Conservation (phyloP, 2,797 vertebrate species). For the Lagodon rhomboides region DNA sequence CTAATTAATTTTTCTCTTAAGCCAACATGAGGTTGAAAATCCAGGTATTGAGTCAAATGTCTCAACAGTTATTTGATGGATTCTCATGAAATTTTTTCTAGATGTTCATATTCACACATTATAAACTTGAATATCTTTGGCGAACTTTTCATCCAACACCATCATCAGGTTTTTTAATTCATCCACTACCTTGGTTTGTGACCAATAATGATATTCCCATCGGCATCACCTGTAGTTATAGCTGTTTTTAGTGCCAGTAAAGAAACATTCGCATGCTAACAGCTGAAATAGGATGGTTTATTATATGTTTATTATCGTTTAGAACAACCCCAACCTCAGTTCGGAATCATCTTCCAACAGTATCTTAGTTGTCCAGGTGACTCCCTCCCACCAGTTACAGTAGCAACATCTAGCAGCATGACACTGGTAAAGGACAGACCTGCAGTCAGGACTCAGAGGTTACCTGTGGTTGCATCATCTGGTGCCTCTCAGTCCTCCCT, state of each 20-base stretch:
- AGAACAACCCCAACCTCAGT: not conserved
- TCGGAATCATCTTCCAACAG: not conserved
- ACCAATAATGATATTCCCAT: not conserved
- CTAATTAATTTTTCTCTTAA: not conserved
- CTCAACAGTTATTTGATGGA: not conserved
- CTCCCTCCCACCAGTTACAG: not conserved
- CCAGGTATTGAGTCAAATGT: not conserved
- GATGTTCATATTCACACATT: not conserved
- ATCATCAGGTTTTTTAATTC: not conserved
- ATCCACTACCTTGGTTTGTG: not conserved
- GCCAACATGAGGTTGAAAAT: not conserved
- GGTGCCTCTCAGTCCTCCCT: conserved; percentile 18
- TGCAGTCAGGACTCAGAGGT: conserved; percentile 32
- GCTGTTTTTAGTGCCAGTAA: not conserved
- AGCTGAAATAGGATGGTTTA: not conserved
- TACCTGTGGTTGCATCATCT: conserved; percentile 63
- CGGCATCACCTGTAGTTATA: not conserved
- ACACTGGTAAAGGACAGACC: conserved; percentile 13
- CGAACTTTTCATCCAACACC: not conserved
- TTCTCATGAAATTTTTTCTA: not conserved
- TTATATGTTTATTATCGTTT: too few species aligned
- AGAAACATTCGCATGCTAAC: not conserved
- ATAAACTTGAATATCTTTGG: not conserved
- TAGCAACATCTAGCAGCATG: conserved; percentile 13
- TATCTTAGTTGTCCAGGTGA: not conserved